These are phyloP conservation scores for Dolichopus griseipennis DNA, from an alignment of 2,888 invertebrate genomes.

Conservation along the genomic window DNA sequence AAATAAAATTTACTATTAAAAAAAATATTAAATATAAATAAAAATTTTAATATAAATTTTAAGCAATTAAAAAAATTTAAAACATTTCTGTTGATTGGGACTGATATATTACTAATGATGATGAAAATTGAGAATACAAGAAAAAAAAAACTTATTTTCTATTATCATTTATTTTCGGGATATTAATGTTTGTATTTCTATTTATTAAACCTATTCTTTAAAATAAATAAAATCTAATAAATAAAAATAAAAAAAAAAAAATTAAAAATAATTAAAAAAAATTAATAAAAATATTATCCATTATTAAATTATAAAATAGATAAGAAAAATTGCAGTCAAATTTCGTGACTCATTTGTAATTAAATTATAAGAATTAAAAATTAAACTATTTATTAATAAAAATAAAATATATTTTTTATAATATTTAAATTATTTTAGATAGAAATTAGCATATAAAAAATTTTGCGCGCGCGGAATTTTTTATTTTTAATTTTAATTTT, in stretches of 20 bases:
- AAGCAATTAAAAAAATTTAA: background rate
- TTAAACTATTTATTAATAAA: background rate
- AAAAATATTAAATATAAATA: background rate
- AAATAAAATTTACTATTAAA: background rate
- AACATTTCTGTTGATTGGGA: background rate
- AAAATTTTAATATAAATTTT: background rate
- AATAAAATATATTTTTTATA: background rate
- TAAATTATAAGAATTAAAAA: background rate
- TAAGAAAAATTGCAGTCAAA: background rate
- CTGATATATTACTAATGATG: background rate
- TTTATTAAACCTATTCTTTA: background rate
- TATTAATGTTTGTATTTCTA: background rate
- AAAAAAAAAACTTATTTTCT: background rate
- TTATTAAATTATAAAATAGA: too few species aligned
- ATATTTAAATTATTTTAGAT: constrained; percentile 6
- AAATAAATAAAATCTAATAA: background rate
- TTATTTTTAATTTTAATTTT: background rate
- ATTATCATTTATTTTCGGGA: background rate
- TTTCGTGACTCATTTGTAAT: background rate
- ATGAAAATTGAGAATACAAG: background rate
- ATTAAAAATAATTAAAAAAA: too few species aligned
- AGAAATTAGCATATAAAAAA: background rate
- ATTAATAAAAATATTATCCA: too few species aligned
- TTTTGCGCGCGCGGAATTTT: constrained; percentile 1
- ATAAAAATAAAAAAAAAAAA: background rate